These are phyloP conservation scores for Drosophila prostipennis DNA, from an alignment of 2,888 invertebrate species.

Conservation along the genomic window DNA sequence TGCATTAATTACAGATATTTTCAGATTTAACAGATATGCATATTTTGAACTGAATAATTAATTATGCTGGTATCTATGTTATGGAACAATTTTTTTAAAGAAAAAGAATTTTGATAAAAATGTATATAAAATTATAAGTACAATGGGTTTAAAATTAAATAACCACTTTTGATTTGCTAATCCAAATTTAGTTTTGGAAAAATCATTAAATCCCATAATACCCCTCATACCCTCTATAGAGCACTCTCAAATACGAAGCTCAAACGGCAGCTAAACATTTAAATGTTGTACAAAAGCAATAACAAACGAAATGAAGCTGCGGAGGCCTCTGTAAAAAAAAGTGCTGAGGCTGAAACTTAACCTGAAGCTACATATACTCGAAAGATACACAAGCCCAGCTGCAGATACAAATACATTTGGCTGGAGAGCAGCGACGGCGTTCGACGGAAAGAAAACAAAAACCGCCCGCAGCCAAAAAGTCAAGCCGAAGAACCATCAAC, in stretches of 20 bases:
- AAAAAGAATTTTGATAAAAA: no score
- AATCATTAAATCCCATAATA: background rate
- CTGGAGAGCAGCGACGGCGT: slow-evolving; percentile 15
- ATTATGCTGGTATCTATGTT: background rate
- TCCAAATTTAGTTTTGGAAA: accelerated
- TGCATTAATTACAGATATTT: background rate
- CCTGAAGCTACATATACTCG: slow-evolving; percentile 55
- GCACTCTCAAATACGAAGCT: slow-evolving; percentile 52
- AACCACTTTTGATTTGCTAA: no score
- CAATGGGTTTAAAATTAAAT: no score
- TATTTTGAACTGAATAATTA: background rate
- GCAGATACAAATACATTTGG: slow-evolving; percentile 62
- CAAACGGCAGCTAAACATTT: slow-evolving; percentile 79
- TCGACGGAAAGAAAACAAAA: slow-evolving; percentile 35
- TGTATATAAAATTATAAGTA: no score
- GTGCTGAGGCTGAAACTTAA: slow-evolving; percentile 33
- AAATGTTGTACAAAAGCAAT: slow-evolving; percentile 79
- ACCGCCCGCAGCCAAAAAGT: slow-evolving; percentile 51
- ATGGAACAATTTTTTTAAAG: no score
- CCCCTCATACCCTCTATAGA: slow-evolving; percentile 7
- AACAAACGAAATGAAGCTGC: slow-evolving; percentile 54
- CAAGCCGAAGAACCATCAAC: slow-evolving; percentile 42
- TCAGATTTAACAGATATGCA: background rate
- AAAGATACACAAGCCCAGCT: slow-evolving; percentile 51
- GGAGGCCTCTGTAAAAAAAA: slow-evolving; percentile 33